These are phyloP conservation scores for Neotoxoptera formosana DNA, from an alignment of 1,140 invertebrate species.

Conservation along the genomic window DNA sequence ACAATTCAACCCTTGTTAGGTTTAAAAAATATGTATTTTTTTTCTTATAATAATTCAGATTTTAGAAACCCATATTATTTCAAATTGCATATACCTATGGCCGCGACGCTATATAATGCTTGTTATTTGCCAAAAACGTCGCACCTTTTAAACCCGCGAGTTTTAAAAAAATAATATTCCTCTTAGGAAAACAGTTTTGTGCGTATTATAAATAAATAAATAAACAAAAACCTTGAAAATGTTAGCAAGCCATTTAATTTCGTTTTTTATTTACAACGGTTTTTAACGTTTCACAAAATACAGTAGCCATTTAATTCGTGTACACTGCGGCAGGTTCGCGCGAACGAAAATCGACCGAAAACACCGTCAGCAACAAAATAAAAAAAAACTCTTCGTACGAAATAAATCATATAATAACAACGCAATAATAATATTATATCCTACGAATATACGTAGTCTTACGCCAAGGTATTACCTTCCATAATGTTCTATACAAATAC, in stretches of 20 bases:
- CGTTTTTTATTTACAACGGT: background rate
- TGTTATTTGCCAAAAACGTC: background rate
- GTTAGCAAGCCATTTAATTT: background rate
- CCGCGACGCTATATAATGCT: no score
- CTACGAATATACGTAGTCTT: no score
- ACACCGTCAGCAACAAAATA: background rate
- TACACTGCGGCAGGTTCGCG: no score
- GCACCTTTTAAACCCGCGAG: background rate
- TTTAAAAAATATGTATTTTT: background rate
- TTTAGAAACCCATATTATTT: background rate
- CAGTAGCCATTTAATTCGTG: background rate
- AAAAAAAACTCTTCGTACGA: background rate
- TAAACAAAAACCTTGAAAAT: background rate
- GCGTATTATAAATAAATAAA: background rate
- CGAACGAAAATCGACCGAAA: background rate
- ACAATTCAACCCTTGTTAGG: background rate
- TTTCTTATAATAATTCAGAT: background rate
- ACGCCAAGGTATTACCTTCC: no score
- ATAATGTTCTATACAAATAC: no score
- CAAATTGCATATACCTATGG: no score
- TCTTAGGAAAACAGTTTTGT: background rate
- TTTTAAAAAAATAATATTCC: background rate
- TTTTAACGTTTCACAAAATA: background rate
- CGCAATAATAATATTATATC: no score
- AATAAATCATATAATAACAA: background rate